A percentile compares a stretch with the other conserved stretches of the same genome.
Evolutionary conservation across 2,113 vertebrate genomes (phyloP).

Genomic region (Vicugna pacos): DNA sequence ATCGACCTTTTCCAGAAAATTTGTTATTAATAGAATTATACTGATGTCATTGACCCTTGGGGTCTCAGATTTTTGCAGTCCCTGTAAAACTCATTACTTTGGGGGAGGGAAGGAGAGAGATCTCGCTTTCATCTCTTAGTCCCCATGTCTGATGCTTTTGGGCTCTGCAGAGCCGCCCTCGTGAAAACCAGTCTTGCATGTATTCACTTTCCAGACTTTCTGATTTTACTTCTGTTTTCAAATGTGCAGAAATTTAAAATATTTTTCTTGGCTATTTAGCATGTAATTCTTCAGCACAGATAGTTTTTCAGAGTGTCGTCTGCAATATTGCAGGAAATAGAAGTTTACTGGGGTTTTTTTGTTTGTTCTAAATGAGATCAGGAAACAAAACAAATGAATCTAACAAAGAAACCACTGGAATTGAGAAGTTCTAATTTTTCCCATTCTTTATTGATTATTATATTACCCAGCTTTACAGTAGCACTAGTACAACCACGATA

Average conservation of each 20-base stretch:
- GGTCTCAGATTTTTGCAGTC: not conserved
- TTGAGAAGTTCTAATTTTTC: not conserved
- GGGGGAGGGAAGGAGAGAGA: fast-evolving
- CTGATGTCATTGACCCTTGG: not conserved
- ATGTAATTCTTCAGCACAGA: not conserved
- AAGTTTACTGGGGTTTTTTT: not conserved
- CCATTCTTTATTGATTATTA: not conserved
- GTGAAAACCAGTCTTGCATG: not conserved
- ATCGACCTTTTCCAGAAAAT: not conserved
- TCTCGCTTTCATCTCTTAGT: not conserved
- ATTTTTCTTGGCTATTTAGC: not conserved
- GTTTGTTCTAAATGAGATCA: not conserved
- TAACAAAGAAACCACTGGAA: not conserved
- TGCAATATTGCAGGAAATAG: not conserved
- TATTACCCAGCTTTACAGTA: not conserved
- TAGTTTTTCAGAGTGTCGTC: not conserved
- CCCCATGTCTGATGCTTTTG: not conserved
- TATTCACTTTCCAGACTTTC: not conserved
- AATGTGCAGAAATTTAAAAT: not conserved
- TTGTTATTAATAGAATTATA: not conserved
- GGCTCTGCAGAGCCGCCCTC: not conserved
- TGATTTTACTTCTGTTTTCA: not conserved
- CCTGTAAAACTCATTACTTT: not conserved
- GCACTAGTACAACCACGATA: not conserved
- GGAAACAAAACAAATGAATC: not conserved